These are phyloP conservation scores for Campylorhamphus procurvoides DNA, from an alignment of 2,113 vertebrate species.

Conservation along the genomic window DNA sequence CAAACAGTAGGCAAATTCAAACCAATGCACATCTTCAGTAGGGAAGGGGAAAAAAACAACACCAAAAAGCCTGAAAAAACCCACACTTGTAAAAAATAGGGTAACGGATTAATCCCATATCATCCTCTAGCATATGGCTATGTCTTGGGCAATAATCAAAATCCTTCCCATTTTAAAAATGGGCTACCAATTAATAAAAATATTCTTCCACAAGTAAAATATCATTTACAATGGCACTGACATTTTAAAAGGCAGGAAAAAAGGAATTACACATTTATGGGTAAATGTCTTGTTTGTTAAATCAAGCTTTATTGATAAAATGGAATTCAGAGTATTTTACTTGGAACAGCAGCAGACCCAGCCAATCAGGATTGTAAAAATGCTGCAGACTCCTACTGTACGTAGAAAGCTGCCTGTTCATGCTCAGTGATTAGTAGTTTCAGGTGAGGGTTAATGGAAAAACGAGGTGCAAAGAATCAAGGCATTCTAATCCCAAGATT, in stretches of 20 bases:
- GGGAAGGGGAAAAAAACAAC: slow-evolving; percentile 2
- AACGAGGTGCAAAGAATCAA: slow-evolving; percentile 76
- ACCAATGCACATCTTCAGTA: slow-evolving; percentile 69
- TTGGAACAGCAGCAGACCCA: slow-evolving; percentile 84
- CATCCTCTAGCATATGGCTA: slow-evolving; percentile 60
- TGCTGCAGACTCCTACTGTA: slow-evolving; percentile 71
- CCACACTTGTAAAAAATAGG: slow-evolving; percentile 61
- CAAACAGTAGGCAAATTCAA: slow-evolving; percentile 77
- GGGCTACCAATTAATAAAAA: slow-evolving; percentile 74
- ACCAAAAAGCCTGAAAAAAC: slow-evolving; percentile 66
- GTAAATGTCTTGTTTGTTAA: slow-evolving; percentile 82
- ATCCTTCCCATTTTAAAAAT: slow-evolving; percentile 72
- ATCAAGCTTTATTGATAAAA: slow-evolving; percentile 89
- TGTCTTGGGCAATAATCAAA: slow-evolving; percentile 67
- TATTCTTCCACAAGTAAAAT: slow-evolving; percentile 72
- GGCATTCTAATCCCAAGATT: slow-evolving; percentile 62
- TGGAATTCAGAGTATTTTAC: slow-evolving; percentile 81
- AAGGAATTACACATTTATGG: slow-evolving; percentile 80
- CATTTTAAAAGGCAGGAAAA: slow-evolving; percentile 70
- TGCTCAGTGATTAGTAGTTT: slow-evolving; percentile 69
- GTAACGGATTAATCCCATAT: slow-evolving; percentile 59
- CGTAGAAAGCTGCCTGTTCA: slow-evolving; percentile 72
- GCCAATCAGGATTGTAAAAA: slow-evolving; percentile 79
- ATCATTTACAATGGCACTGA: slow-evolving; percentile 74
- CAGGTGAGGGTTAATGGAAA: slow-evolving; percentile 69